Conservation (phyloP, 1,140 invertebrate species). For the Polypedilum pembai region DNA sequence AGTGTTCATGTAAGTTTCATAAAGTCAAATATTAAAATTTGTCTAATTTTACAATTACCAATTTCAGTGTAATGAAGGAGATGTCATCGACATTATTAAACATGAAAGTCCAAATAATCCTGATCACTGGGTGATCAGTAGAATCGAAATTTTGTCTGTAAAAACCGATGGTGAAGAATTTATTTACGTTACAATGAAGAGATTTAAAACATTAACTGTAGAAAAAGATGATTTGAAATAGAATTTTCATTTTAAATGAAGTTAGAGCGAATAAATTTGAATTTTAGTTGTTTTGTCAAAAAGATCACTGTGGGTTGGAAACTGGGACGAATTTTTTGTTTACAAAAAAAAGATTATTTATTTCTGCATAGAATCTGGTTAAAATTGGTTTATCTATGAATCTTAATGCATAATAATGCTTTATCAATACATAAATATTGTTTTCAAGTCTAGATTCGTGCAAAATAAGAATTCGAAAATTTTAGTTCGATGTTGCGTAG, state of each 20-base stretch:
- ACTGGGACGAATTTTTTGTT: no score
- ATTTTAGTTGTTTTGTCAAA: neutral
- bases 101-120: conserved; percentile 51
- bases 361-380: no score
- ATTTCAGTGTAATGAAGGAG: conserved; percentile 48
- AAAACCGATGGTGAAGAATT: conserved; percentile 41
- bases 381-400: no score
- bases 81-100: conserved; percentile 60
- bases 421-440: no score
- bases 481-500: no score
- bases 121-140: conserved; percentile 51
- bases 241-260: neutral
- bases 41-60: conserved; percentile 31
- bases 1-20: conserved; percentile 47
- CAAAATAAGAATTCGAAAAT: no score
- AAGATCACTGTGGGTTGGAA: no score
- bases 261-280: neutral
- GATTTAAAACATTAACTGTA: conserved; percentile 53
- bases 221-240: conserved; percentile 49
- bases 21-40: conserved; percentile 14
- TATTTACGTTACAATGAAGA: conserved; percentile 48
- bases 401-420: no score
- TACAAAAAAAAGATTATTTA: no score
- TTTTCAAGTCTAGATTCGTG: no score
- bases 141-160: conserved; percentile 50